Percentiles rank a stretch among this genome's conserved stretches.
Evolutionary conservation across 1,140 invertebrate genomes (phyloP).

Genomic region (Bombus impatiens): DNA sequence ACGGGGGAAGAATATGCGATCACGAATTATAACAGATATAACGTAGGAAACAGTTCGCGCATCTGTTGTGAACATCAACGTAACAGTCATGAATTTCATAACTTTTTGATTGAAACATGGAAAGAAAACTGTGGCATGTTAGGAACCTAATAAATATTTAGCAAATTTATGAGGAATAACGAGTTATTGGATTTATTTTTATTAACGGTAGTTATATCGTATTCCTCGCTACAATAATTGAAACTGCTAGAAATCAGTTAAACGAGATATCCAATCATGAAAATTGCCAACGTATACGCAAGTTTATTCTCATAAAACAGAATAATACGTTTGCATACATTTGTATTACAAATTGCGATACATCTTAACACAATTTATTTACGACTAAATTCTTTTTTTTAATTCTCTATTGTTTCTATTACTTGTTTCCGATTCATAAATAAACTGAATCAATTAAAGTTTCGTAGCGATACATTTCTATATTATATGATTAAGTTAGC

Average conservation of each 20-base stretch:
- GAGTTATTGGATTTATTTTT: conserved; percentile 51
- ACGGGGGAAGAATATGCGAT: background rate
- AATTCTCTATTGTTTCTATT: no score
- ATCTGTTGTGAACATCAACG: conserved; percentile 39
- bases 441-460: background rate
- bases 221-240: conserved; percentile 8
- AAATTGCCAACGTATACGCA: background rate
- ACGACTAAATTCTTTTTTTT: no score
- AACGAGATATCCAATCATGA: conserved; percentile 23
- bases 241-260: background rate
- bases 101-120: conserved; percentile 51
- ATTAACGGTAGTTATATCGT: conserved; percentile 3
- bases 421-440: background rate
- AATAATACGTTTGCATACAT: background rate
- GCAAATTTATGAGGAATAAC: conserved; percentile 48
- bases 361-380: no score
- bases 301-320: background rate
- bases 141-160: conserved; percentile 60
- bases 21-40: conserved; percentile 34
- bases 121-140: conserved; percentile 8
- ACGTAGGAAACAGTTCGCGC: background rate
- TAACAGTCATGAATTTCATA: conserved; percentile 34
- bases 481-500: no score
- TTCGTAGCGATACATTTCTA: no score
- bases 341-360: background rate